Evolutionary conservation across 2,888 invertebrate genomes (phyloP), one percentile per base, ranked within the genome.

Genomic region (Mystacides longicornis): DNA sequence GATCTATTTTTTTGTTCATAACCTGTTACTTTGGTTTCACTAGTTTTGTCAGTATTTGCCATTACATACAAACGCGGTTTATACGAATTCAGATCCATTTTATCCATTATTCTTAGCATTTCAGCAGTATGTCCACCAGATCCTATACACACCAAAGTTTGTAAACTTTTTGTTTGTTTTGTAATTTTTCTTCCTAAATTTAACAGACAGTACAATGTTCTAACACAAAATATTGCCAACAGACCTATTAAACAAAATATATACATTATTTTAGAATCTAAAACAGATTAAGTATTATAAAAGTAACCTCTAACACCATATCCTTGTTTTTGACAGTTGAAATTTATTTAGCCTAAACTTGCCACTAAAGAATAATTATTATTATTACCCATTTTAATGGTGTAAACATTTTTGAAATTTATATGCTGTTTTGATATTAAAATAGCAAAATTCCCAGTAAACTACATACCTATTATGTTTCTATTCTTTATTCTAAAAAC

Each of bases 121-220:
- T 99, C 98, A n/a, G 88, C 86, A 0, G 98, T 98, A 68, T 99
- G 98, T 0, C 94, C 94, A 54, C 93, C 94, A 62, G 88, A 86
- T 37, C 87, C 88, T 56, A 88, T 80, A 62, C 87, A 83, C 62
- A 86, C 75, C 55, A 85, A 64, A 4, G 85, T 83, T 59, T 68
- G 68, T 23, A 76, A 62, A 20, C 16, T 57, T 43, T 49, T 19
- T 22, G 52, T 48, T 49, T 56, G 27, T 20, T 45, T 42, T 4
- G 7, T 23, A 3, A 16, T n/a, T n/a, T 37, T 37, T 16, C 16
- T 37, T 16, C 21, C 45, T 19, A 45, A 7, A 45, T 45, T 45
- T 7, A 45, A 4, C 18, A 45, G 11, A 21, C 20, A 45, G 20
- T 45, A 19, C 16, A 45, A 19, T 19, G 16, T 37, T 37, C 37